These are phyloP conservation scores for Platycheirus rosarum DNA, from an alignment of 2,888 invertebrate genomes.

Conservation along the genomic window DNA sequence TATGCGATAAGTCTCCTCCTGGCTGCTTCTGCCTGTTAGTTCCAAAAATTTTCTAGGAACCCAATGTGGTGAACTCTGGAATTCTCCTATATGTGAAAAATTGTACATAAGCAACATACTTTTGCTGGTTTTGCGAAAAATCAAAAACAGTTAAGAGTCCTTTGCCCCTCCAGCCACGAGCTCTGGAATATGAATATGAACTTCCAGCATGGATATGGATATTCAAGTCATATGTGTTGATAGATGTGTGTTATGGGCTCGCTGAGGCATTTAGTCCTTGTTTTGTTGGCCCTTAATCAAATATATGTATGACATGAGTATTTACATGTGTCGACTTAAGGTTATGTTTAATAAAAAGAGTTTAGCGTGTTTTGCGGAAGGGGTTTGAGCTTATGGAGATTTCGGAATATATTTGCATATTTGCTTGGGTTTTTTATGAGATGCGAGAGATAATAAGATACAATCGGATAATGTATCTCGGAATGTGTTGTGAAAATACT, in stretches of 20 bases:
- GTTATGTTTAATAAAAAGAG: conserved; percentile 39
- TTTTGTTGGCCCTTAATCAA: conserved; percentile 44
- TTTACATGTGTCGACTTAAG: conserved; percentile 42
- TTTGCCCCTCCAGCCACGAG: neutral
- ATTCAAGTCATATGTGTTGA: neutral
- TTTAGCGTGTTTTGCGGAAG: conserved; percentile 8
- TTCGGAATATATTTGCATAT: neutral
- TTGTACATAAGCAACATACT: conserved; percentile 10
- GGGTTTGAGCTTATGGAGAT: neutral
- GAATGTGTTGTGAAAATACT: neutral
- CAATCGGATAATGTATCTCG: neutral
- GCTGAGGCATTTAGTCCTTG: conserved; percentile 19
- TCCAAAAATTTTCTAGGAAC: neutral
- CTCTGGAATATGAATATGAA: conserved; percentile 14
- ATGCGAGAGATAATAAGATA: neutral
- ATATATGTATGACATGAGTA: conserved; percentile 40
- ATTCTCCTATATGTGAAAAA: neutral
- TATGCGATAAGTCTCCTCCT: conserved; percentile 44
- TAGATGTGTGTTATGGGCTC: neutral
- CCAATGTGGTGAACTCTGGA: neutral
- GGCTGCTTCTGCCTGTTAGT: neutral
- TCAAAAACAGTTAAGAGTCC: conserved; percentile 28
- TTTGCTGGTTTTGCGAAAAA: conserved; percentile 49
- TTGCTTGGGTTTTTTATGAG: neutral
- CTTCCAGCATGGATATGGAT: neutral